phyloP scores from a whole-genome alignment of 2,797 vertebrate genomes.

The Coluber constrictor region DNA sequence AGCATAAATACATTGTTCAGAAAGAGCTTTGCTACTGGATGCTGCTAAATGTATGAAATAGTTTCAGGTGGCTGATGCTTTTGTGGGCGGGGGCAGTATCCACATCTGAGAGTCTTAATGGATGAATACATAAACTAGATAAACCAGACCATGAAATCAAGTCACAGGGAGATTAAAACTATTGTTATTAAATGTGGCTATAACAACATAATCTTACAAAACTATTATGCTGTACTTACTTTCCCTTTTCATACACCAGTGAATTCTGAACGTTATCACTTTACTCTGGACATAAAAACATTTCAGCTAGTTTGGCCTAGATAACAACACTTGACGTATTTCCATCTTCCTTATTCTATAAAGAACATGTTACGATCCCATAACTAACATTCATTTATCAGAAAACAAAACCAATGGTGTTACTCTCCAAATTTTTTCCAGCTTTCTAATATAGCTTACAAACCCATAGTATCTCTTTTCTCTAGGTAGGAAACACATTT shows the following conservation, averaged over 20 bases:
- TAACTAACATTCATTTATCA: neutral
- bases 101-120: neutral
- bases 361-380: neutral
- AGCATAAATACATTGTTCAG: neutral
- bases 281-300: neutral
- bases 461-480: neutral
- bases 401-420: neutral
- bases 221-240: neutral
- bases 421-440: neutral
- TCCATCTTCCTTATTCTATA: neutral
- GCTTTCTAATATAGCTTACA: neutral
- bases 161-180: neutral
- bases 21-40: neutral
- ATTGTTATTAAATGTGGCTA: neutral
- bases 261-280: neutral
- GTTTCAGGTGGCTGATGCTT: neutral
- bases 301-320: neutral
- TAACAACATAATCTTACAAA: neutral
- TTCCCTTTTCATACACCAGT: neutral
- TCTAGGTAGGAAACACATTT: neutral
- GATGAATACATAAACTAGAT: neutral
- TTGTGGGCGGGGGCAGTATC: neutral
- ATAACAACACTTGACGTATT: neutral
- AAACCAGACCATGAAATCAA: neutral
- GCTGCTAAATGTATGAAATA: neutral